Percentiles rank a stretch among this genome's conserved stretches.
These are phyloP conservation scores for Mesochorus sp. DNA, from an alignment of 2,888 invertebrate genomes.

Conservation along the genomic window DNA sequence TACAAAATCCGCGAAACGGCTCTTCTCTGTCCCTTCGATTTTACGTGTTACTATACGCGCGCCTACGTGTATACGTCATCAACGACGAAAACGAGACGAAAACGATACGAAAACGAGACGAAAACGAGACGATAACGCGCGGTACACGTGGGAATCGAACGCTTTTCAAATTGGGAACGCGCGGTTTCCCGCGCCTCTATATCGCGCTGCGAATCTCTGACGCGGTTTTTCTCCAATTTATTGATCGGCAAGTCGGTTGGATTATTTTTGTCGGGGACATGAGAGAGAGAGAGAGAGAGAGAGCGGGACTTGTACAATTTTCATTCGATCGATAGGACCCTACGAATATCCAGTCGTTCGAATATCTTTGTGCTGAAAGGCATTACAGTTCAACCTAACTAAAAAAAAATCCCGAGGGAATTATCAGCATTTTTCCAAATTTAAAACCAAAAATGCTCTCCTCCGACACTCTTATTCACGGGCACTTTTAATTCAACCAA, in stretches of 20 bases:
- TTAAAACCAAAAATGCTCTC: too few species aligned
- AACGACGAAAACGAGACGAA: background rate
- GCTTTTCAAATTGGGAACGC: background rate
- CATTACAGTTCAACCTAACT: background rate
- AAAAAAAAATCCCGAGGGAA: too few species aligned
- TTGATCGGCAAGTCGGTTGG: slow-evolving; percentile 31
- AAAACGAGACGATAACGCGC: background rate
- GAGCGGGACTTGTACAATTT: slow-evolving; percentile 17
- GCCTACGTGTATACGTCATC: background rate
- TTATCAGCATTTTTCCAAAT: too few species aligned
- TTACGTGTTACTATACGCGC: slow-evolving; percentile 8
- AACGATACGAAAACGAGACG: background rate
- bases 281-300: too few species aligned
- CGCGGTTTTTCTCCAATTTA: slow-evolving; percentile 26
- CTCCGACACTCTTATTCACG: too few species aligned
- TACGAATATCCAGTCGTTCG: background rate
- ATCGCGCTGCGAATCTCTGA: slow-evolving; percentile 17
- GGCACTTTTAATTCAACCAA: too few species aligned
- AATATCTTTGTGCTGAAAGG: background rate
- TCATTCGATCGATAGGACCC: slow-evolving; percentile 18
- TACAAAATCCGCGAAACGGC: slow-evolving; percentile 10
- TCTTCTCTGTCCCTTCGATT: slow-evolving; percentile 18
- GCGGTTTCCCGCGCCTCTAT: background rate
- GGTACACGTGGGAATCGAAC: background rate
- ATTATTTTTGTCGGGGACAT: slow-evolving; percentile 31